Base-by-base conservation (phyloP, 1,140 invertebrate species). In the Forficula auricularia region DNA sequence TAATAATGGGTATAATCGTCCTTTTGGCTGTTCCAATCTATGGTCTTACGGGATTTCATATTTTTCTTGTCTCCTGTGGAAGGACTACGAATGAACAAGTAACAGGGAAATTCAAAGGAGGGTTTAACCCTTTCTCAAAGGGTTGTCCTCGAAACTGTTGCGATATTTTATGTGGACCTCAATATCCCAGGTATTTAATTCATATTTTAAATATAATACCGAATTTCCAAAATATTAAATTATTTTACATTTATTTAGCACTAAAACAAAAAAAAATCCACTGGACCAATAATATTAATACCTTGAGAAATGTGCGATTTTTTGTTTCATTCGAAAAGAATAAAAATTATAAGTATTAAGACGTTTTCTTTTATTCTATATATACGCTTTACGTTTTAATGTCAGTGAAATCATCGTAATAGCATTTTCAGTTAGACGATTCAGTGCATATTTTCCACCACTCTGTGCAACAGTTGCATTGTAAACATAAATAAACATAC, bases 1-100 rank as follows among this genome's bases (percentile, higher is more conserved):
- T 87, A 45, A 73, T 97, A 54, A 92, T 97, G 78, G 80, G 75
- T 49, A 71, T 97, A 49, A 88, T 94, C 54, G 75, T 77, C 15
- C 59, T 98, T 42, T 64, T 98, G 45, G 79, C 92, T 50, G 87
- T 99, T 59, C 96, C 96, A 48, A 94, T 99, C 50, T 82, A 92
- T 64, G 95, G 94, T 51, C 68, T 99, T 50, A 96, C 92, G 44
- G 86, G 86, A 40, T 99, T 99, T 66, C 95, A 99, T 63, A 81
- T 97, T 66, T 80, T 98, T 50, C 70, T 99, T 45, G 90, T 99
- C 33, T 85, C 88, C 12, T 71, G 90, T 54, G 96, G 95, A n/a
- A 73, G 94, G 44, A 99, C 96, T n/a, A 99, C 96, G 44, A 99
- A 99, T 68, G 96, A 99, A 67, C 95, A 99, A 72, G 91, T 98